These are phyloP conservation scores for Chiloscyllium punctatum DNA, from an alignment of 2,797 vertebrate species.

Conservation along the genomic window DNA sequence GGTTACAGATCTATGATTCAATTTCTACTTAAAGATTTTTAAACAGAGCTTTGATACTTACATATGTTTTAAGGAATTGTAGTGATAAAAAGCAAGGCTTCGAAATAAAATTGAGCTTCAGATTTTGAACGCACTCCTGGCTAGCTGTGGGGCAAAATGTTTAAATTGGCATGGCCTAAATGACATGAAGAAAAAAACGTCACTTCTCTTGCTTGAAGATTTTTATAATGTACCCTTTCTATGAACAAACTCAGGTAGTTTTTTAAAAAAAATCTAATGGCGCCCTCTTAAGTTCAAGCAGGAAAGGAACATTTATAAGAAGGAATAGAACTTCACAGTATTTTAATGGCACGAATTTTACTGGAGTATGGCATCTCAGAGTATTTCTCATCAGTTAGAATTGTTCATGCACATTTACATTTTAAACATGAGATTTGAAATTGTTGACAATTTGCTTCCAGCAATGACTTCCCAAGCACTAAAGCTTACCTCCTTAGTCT, in stretches of 20 bases:
- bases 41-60: not conserved
- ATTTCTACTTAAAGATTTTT: constrained; percentile 6
- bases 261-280: not conserved
- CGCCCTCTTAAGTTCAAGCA: not conserved
- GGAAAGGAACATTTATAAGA: not conserved
- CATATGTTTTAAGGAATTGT: not conserved
- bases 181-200: constrained; percentile 2
- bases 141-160: constrained; percentile 8
- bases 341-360: too few relatives aligned
- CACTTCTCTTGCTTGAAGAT: not conserved
- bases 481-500: too few relatives aligned
- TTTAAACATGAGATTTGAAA: not conserved
- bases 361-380: not conserved
- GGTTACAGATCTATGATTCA: not conserved
- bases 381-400: not conserved
- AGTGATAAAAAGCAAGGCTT: not conserved
- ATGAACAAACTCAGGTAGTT: not conserved
- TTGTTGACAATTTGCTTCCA: too few relatives aligned
- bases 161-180: constrained; percentile 14
- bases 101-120: constrained; percentile 19
- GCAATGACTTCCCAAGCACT: too few relatives aligned
- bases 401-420: not conserved
- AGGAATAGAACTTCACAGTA: not conserved
- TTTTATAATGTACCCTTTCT: not conserved
- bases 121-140: not conserved